Conservation (phyloP, 2,797 vertebrate genomes). For the Rhodeus uyekii region DNA sequence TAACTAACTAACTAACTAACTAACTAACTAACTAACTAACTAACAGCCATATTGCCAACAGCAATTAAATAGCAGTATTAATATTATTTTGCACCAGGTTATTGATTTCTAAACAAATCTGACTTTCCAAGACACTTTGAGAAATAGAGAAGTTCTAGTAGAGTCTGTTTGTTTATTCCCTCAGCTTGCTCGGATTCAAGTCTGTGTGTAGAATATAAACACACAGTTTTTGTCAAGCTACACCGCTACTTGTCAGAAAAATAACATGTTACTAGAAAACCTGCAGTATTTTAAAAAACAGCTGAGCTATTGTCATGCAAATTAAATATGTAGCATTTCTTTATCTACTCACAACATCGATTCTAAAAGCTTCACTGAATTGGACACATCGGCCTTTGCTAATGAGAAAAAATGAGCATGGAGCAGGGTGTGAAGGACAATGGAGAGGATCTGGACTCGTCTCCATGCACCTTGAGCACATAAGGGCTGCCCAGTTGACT, state of each 20-base stretch:
- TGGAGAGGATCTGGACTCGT: not conserved
- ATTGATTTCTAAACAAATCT: not conserved
- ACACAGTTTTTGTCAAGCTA: not conserved
- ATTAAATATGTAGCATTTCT: not conserved
- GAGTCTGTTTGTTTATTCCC: slow-evolving; percentile 8
- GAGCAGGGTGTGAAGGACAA: slow-evolving; percentile 13
- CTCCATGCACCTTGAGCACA: not conserved
- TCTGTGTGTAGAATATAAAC: not conserved
- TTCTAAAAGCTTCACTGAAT: not conserved
- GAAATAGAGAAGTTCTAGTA: not conserved
- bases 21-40: too few species aligned
- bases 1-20: too few species aligned
- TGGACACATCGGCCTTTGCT: slow-evolving; percentile 16
- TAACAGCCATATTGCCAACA: not conserved
- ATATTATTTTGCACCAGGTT: not conserved
- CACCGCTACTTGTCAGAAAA: not conserved
- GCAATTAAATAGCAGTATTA: not conserved
- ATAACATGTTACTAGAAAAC: slow-evolving; percentile 4
- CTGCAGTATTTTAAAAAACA: not conserved
- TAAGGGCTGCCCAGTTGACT: slow-evolving; percentile 14
- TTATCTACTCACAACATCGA: not conserved
- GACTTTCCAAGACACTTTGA: not conserved
- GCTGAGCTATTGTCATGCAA: not conserved
- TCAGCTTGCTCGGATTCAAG: not conserved
- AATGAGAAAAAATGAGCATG: slow-evolving; percentile 4